Base-by-base conservation (phyloP, 2,113 vertebrate species). In the Stictonetta naevosa region DNA sequence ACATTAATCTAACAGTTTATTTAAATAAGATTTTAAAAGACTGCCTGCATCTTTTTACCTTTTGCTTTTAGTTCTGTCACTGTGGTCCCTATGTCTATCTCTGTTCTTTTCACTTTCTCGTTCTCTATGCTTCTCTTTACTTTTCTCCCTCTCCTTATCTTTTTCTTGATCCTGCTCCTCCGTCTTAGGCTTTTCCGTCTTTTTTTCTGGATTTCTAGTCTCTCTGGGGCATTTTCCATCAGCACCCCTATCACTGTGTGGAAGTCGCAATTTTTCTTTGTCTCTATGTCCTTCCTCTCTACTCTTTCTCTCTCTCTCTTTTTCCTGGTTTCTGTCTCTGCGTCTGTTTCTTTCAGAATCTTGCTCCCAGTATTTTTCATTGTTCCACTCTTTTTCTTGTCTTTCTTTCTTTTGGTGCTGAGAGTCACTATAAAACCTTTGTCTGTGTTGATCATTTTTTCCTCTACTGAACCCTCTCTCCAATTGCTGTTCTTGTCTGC, bases 391-490 rank as follows among this genome's bases (percentile, higher is more conserved):
- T 62, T 98, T 98, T 55, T 98, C 99, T 11, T 99, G 98, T 48
- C 98, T 97, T 81, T 98, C 98, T 95, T 99, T 99, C 94, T 98
- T 99, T 85, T 98, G 97, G 28, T 98, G 98, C 88, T 99, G 98
- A 6, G 98, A 97, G 66, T 99, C 99, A 88, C 98, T 98, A 96
- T 98, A 98, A 94, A 98, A 98, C 53, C 98, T 96, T 78, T 98
- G 98, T 64, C 98, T 97, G 3, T 98, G 97, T 80, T 98, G 98
- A 71, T 99, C 99, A 42, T 96, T 96, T 80, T 99, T 98, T 13
- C 98, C 98, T 23, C 98, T 98, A 78, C 38, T 98, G 92, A 98
- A 98, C 13, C 95, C 90, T 88, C 98, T 98, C 48, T 98, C 98
- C 77, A 97, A 90, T 36, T 97, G 97, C 8, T 98, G 98, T 8